These are phyloP conservation scores for Xylota segnis DNA, from an alignment of 2,888 invertebrate genomes.

Conservation along the genomic window DNA sequence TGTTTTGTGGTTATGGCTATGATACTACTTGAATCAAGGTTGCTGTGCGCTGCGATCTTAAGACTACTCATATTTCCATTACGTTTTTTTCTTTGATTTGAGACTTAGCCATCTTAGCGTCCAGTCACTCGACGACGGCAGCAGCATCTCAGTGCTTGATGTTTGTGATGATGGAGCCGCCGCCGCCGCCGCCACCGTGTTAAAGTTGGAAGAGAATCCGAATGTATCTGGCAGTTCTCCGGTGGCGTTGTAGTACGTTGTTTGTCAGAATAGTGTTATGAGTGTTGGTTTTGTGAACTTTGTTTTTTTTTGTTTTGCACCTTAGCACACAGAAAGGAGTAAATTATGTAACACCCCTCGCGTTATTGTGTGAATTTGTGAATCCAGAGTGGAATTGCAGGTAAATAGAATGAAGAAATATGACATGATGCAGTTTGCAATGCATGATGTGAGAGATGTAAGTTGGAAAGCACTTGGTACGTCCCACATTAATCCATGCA, in stretches of 20 bases:
- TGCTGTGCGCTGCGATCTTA: constrained; percentile 29
- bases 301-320: background rate
- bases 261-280: constrained; percentile 22
- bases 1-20: constrained; percentile 27
- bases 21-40: constrained; percentile 44
- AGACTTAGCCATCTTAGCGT: constrained; percentile 35
- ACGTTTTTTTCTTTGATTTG: background rate
- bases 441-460: background rate
- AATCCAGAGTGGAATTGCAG: background rate
- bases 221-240: constrained; percentile 16
- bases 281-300: background rate
- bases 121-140: constrained; percentile 12
- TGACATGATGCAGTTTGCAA: background rate
- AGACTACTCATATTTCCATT: constrained; percentile 30
- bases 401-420: background rate
- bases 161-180: constrained; percentile 12
- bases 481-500: background rate
- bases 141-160: background rate
- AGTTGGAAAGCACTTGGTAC: background rate
- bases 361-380: background rate
- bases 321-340: background rate
- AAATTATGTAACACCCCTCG: constrained; percentile 10
- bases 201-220: constrained; percentile 14
- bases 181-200: background rate
- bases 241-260: constrained; percentile 7